These are phyloP conservation scores for Murina feae DNA, from an alignment of 2,113 vertebrate species.

Conservation along the genomic window DNA sequence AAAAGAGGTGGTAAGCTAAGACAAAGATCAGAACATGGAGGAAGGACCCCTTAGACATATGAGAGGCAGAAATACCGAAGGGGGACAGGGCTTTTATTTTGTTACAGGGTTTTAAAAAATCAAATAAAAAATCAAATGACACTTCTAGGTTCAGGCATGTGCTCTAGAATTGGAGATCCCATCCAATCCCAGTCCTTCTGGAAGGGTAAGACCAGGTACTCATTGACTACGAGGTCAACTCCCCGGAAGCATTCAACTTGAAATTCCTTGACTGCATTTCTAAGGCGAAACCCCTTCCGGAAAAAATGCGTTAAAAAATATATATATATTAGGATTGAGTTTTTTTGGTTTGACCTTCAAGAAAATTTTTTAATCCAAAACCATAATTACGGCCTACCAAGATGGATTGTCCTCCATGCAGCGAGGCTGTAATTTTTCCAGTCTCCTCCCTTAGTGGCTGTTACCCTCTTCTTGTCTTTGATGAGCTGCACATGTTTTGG, in stretches of 20 bases:
- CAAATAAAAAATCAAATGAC: not conserved
- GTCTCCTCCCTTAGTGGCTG: conserved; percentile 59
- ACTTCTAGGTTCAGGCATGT: not conserved
- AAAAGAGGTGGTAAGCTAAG: not conserved
- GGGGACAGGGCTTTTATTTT: not conserved
- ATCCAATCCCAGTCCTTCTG: not conserved
- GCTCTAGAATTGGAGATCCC: not conserved
- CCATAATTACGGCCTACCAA: conserved; percentile 68
- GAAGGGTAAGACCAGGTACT: not conserved
- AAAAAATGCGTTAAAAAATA: conserved; percentile 38
- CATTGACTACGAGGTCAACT: not conserved
- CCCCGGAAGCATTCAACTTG: not conserved
- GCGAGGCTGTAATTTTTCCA: conserved; percentile 71
- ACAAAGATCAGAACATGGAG: not conserved
- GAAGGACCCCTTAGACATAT: not conserved
- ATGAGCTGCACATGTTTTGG: conserved; percentile 77
- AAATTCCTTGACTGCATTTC: conserved; percentile 14
- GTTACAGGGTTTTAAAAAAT: not conserved
- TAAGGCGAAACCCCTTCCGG: conserved; percentile 32
- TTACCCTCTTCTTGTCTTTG: conserved; percentile 69
- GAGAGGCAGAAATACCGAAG: not conserved
- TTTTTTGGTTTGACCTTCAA: conserved; percentile 46
- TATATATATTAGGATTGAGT: conserved; percentile 43
- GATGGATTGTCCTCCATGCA: conserved; percentile 50
- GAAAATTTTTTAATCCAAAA: conserved; percentile 54